Base-by-base conservation (phyloP, 2,113 vertebrate genomes). In the Scomber scombrus region DNA sequence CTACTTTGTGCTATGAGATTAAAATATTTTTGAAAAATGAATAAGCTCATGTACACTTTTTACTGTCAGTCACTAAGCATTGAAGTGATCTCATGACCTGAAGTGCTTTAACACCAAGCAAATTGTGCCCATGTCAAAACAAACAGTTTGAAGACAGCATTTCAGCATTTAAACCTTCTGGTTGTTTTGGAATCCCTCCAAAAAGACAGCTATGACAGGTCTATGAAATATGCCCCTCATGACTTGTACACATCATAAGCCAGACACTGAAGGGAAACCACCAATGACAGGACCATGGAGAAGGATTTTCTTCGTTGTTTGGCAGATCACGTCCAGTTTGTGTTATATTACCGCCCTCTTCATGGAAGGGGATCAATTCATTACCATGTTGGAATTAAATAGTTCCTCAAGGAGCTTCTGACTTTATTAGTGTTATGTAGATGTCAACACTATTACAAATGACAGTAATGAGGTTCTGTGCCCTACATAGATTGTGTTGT, bases 371-470 rank as follows among this genome's bases (percentile, higher is more conserved):
- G 26, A 56, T 75, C 18, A 10, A 14, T 65, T 84, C 65, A 50
- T 65, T 45, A 18, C 50, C 18, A 19, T 40, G 29, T 31, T 55
- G 34, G 47, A 80, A 67, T 49, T 19, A 58, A 78, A 74, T 18
- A 10, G 3, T 64, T 68, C 19, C 51, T 58, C 16, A 2, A 50
- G 31, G 13, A 54, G 11, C 18, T 43, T 52, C 63, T 69, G 43
- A 31, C 51, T n/a, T 70, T 49, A 23, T 12, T 61, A 15, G 3
- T n/a, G 12, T 65, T 60, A 23, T 23, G 10, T 16, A 12, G 54
- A 61, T 29, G 67, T 75, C 61, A 61, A 5, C 29, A 21, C 3
- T 51, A 21, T 23, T 62, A 56, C 23, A 81, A 81, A 50, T 47
- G 60, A 3, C 64, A 51, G 46, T 71, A 52, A 26, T 63, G 46